Conservation (phyloP, 2,113 vertebrate genomes). For the Stomatorhinus ivindoensis region DNA sequence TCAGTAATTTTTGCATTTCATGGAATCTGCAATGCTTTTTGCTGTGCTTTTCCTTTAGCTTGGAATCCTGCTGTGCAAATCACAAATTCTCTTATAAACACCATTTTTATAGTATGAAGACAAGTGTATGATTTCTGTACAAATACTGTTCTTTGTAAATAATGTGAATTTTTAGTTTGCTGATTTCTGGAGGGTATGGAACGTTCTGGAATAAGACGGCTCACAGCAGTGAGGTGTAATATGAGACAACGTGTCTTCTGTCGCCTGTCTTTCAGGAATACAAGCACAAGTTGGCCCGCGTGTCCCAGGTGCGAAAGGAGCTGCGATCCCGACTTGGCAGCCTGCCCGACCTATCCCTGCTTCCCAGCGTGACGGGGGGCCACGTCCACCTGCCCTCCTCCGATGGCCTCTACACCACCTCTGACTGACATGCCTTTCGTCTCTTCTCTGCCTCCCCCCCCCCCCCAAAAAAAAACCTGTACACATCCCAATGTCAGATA, state of each 20-base stretch:
- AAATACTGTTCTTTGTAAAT: background rate
- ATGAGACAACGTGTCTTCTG: background rate
- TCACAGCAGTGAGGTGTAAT: background rate
- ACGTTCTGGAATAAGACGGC: background rate
- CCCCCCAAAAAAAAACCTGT: background rate
- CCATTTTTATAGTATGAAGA: background rate
- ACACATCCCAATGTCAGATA: background rate
- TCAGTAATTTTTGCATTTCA: background rate
- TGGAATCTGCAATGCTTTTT: background rate
- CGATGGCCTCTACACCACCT: constrained; percentile 74
- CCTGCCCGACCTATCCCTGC: constrained; percentile 79
- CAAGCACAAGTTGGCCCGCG: constrained; percentile 87
- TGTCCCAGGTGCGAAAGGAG: constrained; percentile 92
- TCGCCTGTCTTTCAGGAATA: constrained; percentile 75
- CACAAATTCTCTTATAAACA: background rate
- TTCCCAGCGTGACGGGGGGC: constrained; percentile 78
- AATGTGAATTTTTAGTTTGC: background rate
- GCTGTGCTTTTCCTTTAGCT: background rate
- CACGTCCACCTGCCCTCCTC: constrained; percentile 74
- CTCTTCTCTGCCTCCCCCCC: background rate
- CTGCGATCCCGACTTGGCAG: constrained; percentile 84
- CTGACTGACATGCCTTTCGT: constrained; percentile 63
- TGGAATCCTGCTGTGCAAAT: background rate
- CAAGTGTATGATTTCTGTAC: background rate
- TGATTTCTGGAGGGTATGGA: background rate